phyloP scores from a whole-genome alignment of 1,140 invertebrate genomes.

The Acromyrmex heyeri region DNA sequence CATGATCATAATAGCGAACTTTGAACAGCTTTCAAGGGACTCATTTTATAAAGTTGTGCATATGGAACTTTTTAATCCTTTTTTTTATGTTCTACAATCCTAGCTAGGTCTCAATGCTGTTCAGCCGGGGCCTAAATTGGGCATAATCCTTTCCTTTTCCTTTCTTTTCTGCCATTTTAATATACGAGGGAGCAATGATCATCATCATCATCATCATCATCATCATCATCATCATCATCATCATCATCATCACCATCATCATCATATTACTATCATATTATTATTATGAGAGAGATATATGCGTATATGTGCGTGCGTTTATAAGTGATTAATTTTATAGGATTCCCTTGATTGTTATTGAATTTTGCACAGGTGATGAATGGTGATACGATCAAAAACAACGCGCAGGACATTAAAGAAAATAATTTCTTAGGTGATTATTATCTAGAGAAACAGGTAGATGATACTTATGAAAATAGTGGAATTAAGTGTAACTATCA shows the following conservation, averaged over 20 bases:
- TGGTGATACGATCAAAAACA: constrained; percentile 12
- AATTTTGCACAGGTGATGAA: constrained; percentile 24
- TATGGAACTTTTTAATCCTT: too few relatives aligned
- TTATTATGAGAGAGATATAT: not conserved
- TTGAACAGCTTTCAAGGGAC: too few relatives aligned
- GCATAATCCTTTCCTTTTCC: not conserved
- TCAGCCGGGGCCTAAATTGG: too few relatives aligned
- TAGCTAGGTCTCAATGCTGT: too few relatives aligned
- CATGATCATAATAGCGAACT: too few relatives aligned
- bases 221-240: not conserved
- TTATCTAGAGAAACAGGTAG: constrained; percentile 66
- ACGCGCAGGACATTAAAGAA: constrained; percentile 53
- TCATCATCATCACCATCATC: not conserved
- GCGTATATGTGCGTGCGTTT: not conserved
- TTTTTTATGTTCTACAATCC: too few relatives aligned
- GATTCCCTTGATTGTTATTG: not conserved
- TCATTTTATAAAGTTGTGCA: too few relatives aligned
- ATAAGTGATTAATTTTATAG: not conserved
- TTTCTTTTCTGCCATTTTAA: not conserved
- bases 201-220: too few relatives aligned
- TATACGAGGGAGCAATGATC: not conserved
- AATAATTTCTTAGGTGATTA: constrained; percentile 71
- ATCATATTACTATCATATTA: too few relatives aligned
- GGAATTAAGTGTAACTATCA: constrained; percentile 64
- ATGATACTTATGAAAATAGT: constrained; percentile 62